Conservation (phyloP, 2,888 invertebrate species). For the Pristionchus exspectatus region DNA sequence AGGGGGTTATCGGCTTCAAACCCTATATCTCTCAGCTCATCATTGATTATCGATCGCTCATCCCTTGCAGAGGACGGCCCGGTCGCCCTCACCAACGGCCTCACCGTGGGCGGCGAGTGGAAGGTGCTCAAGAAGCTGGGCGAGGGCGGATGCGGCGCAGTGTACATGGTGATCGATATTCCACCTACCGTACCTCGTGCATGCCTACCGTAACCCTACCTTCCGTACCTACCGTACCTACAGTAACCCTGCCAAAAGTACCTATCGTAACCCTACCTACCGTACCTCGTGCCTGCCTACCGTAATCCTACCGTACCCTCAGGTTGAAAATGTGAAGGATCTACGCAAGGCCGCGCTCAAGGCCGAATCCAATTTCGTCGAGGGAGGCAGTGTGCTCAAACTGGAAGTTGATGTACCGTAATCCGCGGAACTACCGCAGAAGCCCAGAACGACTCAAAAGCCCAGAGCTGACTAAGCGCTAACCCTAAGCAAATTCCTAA, state of each 20-base stretch:
- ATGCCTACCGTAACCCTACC: neutral
- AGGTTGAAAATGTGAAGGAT: neutral
- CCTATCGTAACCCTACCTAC: no score
- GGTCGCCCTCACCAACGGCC: neutral
- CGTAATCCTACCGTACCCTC: neutral
- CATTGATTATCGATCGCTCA: neutral
- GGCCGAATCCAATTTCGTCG: conserved; percentile 53
- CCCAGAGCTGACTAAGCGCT: no score
- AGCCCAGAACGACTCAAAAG: no score
- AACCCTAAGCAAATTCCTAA: no score
- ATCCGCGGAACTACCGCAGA: neutral
- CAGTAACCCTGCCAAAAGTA: no score
- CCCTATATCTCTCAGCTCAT: no score
- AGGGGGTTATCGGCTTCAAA: no score
- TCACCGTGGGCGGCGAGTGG: conserved; percentile 11
- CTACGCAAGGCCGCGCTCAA: conserved; percentile 42
- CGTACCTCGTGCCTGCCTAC: no score
- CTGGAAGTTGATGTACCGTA: conserved; percentile 23
- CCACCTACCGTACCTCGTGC: neutral
- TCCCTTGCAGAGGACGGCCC: conserved; percentile 46
- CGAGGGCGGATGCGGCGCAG: conserved; percentile 51
- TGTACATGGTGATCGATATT: conserved; percentile 43
- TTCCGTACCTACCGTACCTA: neutral
- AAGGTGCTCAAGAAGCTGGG: conserved; percentile 47
- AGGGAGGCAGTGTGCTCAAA: conserved; percentile 50